Evolutionary conservation across 1,140 invertebrate species (phyloP).

Genomic region (Pogonomyrmex barbatus): DNA sequence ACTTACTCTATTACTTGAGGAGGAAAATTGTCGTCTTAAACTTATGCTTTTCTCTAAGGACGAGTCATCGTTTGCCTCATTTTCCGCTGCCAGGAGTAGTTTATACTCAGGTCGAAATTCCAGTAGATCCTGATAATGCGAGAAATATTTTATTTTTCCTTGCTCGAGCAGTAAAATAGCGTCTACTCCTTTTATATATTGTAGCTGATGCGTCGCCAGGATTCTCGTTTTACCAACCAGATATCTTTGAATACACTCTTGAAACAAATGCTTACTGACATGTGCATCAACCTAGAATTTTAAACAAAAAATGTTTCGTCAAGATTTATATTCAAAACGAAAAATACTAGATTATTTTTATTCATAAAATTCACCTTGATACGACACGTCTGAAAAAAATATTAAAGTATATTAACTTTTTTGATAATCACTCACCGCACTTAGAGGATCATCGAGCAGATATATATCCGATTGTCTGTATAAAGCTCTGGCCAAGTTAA

Average conservation of each 20-base stretch:
- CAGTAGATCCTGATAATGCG: conserved; percentile 87
- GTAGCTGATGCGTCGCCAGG: conserved; percentile 95
- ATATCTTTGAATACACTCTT: conserved; percentile 88
- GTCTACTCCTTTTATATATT: conserved; percentile 93
- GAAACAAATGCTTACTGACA: conserved; percentile 90
- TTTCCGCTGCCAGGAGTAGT: conserved; percentile 78
- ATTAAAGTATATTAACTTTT: neutral
- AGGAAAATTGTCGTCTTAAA: conserved; percentile 80
- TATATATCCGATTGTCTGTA: conserved; percentile 92
- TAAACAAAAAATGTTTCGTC: neutral
- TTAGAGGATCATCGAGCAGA: conserved; percentile 93
- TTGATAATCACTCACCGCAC: conserved; percentile 87
- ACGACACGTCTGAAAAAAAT: neutral
- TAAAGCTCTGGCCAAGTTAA: conserved; percentile 90
- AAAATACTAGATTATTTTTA: neutral
- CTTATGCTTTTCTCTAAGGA: conserved; percentile 74
- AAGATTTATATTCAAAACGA: conserved; percentile 4
- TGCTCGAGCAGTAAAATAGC: conserved; percentile 93
- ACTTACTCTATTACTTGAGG: conserved; percentile 81
- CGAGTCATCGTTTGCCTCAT: conserved; percentile 79
- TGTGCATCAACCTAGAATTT: conserved; percentile 88
- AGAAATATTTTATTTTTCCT: conserved; percentile 85
- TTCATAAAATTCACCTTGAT: neutral
- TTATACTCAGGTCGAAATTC: conserved; percentile 84
- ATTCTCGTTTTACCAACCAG: conserved; percentile 88